Evolutionary conservation across 2,797 vertebrate species (phyloP).

Genomic region (Acomys russatus): DNA sequence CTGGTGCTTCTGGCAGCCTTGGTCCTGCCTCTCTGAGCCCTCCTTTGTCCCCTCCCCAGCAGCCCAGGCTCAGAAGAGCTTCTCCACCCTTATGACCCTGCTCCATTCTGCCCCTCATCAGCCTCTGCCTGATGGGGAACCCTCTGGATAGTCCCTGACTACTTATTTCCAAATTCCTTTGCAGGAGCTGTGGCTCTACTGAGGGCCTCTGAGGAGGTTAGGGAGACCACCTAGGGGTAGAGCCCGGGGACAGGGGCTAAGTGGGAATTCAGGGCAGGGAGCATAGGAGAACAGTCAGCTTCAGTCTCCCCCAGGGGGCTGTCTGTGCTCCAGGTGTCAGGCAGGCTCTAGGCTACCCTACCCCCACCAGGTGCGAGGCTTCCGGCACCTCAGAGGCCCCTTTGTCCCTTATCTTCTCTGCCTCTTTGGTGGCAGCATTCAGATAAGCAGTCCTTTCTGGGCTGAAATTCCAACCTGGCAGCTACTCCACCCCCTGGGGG

Average conservation of each 20-base stretch:
- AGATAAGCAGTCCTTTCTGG: constrained; percentile 77
- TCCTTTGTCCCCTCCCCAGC: not conserved
- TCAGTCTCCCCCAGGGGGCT: constrained; percentile 25
- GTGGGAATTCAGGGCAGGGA: not conserved
- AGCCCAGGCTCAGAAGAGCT: not conserved
- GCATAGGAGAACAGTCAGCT: not conserved
- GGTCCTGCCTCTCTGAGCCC: not conserved
- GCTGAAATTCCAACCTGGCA: constrained; percentile 81
- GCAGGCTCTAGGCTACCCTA: not conserved
- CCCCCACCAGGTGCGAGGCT: constrained; percentile 73
- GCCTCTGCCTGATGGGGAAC: not conserved
- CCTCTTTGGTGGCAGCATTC: constrained; percentile 63
- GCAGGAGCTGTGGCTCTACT: not conserved
- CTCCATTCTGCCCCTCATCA: not conserved
- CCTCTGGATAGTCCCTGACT: not conserved
- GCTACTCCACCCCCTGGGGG: constrained; percentile 32
- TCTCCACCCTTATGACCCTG: rapidly evolving
- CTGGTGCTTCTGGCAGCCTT: not conserved
- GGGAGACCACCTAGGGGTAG: not conserved
- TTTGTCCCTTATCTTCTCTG: constrained; percentile 79
- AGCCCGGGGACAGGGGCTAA: not conserved
- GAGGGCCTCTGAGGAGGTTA: not conserved
- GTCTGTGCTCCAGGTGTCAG: constrained; percentile 37
- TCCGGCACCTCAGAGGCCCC: constrained; percentile 75
- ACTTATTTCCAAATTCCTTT: not conserved